Conservation (phyloP, 2,888 invertebrate species). For the Ashinkailepas kermadecensis region DNA sequence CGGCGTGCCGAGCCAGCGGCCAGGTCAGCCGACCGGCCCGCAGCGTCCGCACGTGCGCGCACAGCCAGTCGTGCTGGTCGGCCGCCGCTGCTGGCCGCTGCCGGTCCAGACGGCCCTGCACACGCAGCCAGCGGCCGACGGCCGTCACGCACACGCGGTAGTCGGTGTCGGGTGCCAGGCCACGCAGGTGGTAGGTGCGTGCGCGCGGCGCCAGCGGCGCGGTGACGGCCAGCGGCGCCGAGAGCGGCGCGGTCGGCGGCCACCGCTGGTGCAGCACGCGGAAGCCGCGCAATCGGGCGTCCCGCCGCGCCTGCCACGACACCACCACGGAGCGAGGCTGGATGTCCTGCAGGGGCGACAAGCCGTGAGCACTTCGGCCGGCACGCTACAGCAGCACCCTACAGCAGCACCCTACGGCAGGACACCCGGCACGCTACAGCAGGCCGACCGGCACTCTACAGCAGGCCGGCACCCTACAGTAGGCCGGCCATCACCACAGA, state of each 20-base stretch:
- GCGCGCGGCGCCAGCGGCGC: background rate
- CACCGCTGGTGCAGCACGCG: background rate
- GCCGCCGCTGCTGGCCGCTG: background rate
- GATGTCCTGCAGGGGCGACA: background rate
- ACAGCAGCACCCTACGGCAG: too few relatives aligned
- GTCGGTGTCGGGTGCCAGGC: background rate
- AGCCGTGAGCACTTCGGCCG: too few relatives aligned
- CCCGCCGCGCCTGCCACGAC: background rate
- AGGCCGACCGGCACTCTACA: too few relatives aligned
- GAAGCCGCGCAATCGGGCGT: background rate
- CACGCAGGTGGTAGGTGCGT: background rate
- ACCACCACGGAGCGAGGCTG: background rate
- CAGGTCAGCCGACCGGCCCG: background rate
- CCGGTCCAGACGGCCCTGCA: background rate
- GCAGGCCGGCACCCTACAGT: too few relatives aligned
- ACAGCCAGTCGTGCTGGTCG: background rate
- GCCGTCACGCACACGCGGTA: background rate
- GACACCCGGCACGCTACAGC: too few relatives aligned
- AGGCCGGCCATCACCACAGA: too few relatives aligned
- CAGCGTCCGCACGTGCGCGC: background rate
- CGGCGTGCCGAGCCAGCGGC: background rate
- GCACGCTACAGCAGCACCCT: too few relatives aligned
- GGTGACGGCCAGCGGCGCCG: background rate
- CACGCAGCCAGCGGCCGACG: background rate
- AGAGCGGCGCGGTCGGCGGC: background rate